Percentiles rank a stretch among this genome's conserved stretches.
Evolutionary conservation across 2,888 invertebrate species (phyloP).

Genomic region (Drosophila picticornis): DNA sequence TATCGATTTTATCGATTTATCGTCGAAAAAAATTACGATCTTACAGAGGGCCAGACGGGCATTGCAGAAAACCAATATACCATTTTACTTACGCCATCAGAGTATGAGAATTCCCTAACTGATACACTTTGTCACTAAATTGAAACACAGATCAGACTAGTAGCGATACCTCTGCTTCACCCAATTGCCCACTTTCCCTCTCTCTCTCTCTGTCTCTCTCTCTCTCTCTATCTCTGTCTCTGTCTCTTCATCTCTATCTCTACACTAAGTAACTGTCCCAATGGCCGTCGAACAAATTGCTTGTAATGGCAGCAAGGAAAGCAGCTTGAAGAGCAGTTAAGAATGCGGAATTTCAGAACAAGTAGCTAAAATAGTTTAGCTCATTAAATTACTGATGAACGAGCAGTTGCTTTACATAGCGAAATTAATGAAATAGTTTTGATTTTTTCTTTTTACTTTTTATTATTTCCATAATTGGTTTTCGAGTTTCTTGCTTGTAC

Average conservation of each 20-base stretch:
- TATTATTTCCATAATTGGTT: background rate
- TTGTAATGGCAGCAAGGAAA: slow-evolving; percentile 38
- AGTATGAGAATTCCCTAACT: slow-evolving; percentile 21
- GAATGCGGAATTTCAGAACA: background rate
- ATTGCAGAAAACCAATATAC: background rate
- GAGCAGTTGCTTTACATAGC: background rate
- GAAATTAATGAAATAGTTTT: background rate
- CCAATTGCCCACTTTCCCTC: background rate
- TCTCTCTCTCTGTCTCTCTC: background rate
- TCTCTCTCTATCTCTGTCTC: background rate
- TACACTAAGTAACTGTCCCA: slow-evolving; percentile 57
- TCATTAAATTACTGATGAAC: background rate
- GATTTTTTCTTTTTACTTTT: background rate
- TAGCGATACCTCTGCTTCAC: background rate
- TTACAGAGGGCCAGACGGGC: background rate
- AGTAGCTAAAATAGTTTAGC: background rate
- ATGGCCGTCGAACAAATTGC: slow-evolving; percentile 62
- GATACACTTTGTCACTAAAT: slow-evolving; percentile 52
- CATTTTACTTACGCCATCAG: background rate
- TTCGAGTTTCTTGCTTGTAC: background rate
- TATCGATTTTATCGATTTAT: background rate
- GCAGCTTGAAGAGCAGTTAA: background rate
- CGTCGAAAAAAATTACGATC: too few species aligned
- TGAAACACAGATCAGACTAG: slow-evolving; percentile 37
- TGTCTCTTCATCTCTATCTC: background rate